phyloP scores from a whole-genome alignment of 1,140 invertebrate genomes.

The Ceratina japonica region DNA sequence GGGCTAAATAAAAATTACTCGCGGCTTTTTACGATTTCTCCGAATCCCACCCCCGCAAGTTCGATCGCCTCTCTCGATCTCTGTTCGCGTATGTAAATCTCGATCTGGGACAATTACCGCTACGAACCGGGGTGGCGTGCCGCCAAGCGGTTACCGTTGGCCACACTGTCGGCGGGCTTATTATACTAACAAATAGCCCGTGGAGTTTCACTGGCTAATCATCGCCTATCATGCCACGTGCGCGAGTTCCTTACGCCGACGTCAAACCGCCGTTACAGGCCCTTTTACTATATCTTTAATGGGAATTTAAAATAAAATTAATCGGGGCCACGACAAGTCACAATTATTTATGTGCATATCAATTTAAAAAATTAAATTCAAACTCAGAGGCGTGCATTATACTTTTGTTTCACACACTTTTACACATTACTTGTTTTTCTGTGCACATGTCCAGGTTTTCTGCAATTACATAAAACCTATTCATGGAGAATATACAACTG shows the following conservation, averaged over 20 bases:
- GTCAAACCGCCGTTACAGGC: conserved; percentile 45
- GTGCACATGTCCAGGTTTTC: too few relatives aligned
- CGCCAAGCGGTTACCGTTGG: conserved; percentile 76
- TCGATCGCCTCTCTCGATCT: conserved; percentile 39
- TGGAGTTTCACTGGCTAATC: conserved; percentile 76
- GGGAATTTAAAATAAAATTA: too few relatives aligned
- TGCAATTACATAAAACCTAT: too few relatives aligned
- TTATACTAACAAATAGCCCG: conserved; percentile 80
- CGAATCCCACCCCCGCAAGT: not conserved
- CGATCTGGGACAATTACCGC: conserved; percentile 78
- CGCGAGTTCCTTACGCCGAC: conserved; percentile 42
- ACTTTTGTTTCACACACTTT: too few relatives aligned
- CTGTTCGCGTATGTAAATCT: conserved; percentile 75
- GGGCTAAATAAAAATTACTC: conserved; percentile 17
- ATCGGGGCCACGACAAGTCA: too few relatives aligned
- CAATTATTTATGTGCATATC: too few relatives aligned
- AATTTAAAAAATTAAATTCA: too few relatives aligned
- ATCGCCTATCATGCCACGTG: conserved; percentile 77
- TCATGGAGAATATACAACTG: too few relatives aligned
- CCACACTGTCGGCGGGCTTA: conserved; percentile 76
- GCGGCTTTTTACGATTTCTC: conserved; percentile 38
- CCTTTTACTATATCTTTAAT: too few relatives aligned
- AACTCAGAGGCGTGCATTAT: too few relatives aligned
- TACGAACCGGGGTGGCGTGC: conserved; percentile 78
- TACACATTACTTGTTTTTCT: too few relatives aligned